Evolutionary conservation across 2,113 vertebrate species (phyloP), one percentile per base, ranked within the genome.

Genomic region (Protobothrops mucrosquamatus): DNA sequence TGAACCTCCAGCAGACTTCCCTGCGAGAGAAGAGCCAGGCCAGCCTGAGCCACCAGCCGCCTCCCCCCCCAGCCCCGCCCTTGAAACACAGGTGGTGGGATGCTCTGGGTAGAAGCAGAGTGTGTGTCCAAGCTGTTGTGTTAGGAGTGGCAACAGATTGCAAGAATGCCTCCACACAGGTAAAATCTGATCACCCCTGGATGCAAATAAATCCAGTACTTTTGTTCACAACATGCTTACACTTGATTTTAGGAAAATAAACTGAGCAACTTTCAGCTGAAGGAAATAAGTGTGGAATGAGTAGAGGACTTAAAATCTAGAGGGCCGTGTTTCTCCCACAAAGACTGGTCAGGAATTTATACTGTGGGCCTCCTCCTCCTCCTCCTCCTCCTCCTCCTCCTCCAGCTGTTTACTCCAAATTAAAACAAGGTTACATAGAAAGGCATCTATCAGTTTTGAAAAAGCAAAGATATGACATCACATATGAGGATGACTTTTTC

Each of bases 11-110:
- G 43, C 56, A 12, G 61, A 29, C 54, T 89, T 26, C 23, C 59
- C 51, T 43, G 87, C 34, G 3, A 6, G 14, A 52, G 4, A 43
- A 26, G 51, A 29, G 2, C 34, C n/a, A 88, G 26, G 46, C 0
- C 48, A 54, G 48, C 26, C 4, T 18, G 26, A 54, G 51, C 26
- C 26, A 12, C 5, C 52, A n/a, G 48, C 51, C 15, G 1, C 18
- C 18, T 15, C 12, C 10, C 1, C 81, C 29, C 0, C 29, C 29
- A n/a, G n/a, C 87, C 34, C 52, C 6, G 2, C n/a, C 6, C 24
- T 52, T 55, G 15, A 34, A 55, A 34, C 20, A 55, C 3, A 2
- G 48, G 48, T 0, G 39, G 10, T 69, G n/a, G 69, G 0, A 87
- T 14, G 18, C 39, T 43, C n/a, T 12, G 8, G 24, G 29, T 1